phyloP scores from a whole-genome alignment of 2,113 vertebrate genomes.

The Pipa parva region DNA sequence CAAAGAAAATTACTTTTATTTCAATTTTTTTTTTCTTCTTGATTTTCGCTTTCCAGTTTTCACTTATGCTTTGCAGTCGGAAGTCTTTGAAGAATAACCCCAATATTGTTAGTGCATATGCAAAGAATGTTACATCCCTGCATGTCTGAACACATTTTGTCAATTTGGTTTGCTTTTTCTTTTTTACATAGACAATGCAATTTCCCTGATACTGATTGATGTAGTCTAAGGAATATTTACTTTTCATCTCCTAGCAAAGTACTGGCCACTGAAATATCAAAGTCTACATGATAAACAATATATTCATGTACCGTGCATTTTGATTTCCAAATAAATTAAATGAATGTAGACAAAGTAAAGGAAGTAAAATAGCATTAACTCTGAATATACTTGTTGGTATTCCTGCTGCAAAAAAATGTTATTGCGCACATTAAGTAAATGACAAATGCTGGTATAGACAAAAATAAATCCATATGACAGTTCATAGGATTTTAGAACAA shows the following conservation, averaged over 20 bases:
- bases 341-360: slow-evolving; percentile 7
- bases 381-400: slow-evolving; percentile 25
- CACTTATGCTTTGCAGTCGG: background rate
- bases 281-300: slow-evolving; percentile 12
- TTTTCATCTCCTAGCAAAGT: slow-evolving; percentile 13
- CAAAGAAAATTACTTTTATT: background rate
- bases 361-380: slow-evolving; percentile 21
- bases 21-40: too few species aligned
- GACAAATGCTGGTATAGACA: slow-evolving; percentile 37
- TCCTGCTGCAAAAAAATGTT: slow-evolving; percentile 29
- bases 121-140: background rate
- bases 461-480: slow-evolving; percentile 41
- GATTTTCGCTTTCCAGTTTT: background rate
- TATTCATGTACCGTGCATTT: slow-evolving; percentile 18
- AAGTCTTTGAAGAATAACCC: background rate
- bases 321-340: slow-evolving; percentile 32
- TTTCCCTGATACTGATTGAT: slow-evolving; percentile 3
- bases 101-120: background rate
- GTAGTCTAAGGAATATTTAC: slow-evolving; percentile 23
- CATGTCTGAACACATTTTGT: background rate
- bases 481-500: slow-evolving; percentile 31
- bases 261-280: slow-evolving; percentile 4
- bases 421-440: slow-evolving; percentile 26
- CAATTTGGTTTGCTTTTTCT: background rate
- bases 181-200: background rate